These are phyloP conservation scores for Heteronetta atricapilla DNA, from an alignment of 2,113 vertebrate species.

Conservation along the genomic window DNA sequence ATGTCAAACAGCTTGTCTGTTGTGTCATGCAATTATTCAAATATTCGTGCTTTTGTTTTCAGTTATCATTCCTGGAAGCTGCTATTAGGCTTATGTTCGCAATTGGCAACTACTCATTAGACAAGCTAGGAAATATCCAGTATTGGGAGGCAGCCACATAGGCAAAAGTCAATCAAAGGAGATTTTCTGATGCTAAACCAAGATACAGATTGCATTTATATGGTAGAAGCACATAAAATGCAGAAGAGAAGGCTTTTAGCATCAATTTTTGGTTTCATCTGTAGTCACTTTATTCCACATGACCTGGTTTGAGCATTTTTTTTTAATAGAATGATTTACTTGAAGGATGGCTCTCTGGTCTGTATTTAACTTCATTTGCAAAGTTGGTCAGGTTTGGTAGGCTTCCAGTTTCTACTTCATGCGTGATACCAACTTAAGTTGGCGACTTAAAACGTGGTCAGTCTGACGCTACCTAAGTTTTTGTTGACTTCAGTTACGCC, in stretches of 20 bases:
- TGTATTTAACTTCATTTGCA: background rate
- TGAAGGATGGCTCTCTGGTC: background rate
- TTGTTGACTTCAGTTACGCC: background rate
- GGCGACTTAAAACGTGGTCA: background rate
- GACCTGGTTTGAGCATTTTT: background rate
- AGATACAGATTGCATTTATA: background rate
- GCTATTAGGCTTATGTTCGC: background rate
- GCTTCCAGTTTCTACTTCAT: background rate
- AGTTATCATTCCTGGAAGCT: background rate
- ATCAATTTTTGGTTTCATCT: background rate
- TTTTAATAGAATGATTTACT: background rate
- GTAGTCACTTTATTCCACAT: background rate
- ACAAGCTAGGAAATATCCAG: background rate
- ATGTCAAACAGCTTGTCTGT: background rate
- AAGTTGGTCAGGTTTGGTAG: background rate
- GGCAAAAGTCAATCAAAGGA: background rate
- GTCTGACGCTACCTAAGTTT: background rate
- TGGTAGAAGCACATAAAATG: background rate
- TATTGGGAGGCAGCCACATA: accelerated
- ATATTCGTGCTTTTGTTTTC: background rate
- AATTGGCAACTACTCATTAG: background rate
- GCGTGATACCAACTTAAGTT: background rate
- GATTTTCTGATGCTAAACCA: background rate
- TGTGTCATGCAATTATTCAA: background rate
- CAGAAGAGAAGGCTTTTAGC: background rate